Evolutionary conservation across 2,888 invertebrate genomes (phyloP).

Genomic region (Frankliniella fusca): DNA sequence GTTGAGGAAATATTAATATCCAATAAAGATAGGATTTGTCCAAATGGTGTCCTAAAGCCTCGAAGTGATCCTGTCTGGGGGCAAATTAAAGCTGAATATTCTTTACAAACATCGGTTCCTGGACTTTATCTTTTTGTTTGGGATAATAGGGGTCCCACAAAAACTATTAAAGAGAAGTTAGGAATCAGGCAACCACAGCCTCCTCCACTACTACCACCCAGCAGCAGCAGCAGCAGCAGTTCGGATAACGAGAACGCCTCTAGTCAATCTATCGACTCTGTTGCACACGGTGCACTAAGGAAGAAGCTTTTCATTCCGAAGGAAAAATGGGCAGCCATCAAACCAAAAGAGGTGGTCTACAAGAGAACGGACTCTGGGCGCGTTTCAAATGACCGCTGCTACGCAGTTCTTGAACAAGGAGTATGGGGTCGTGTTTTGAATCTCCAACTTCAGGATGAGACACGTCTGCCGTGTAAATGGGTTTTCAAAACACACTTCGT

Average conservation of each 20-base stretch:
- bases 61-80: background rate
- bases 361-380: background rate
- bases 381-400: background rate
- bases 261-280: background rate
- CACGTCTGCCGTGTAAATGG: background rate
- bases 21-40: too few relatives aligned
- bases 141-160: background rate
- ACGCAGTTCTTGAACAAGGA: background rate
- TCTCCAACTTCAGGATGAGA: background rate
- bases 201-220: background rate
- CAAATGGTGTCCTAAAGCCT: too few relatives aligned
- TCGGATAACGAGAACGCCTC: background rate
- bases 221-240: background rate
- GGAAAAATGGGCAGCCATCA: background rate
- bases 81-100: background rate
- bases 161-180: background rate
- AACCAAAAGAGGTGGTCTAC: background rate
- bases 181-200: background rate
- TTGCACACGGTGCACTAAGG: background rate
- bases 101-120: background rate
- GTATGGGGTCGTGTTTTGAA: background rate
- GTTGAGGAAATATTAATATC: too few relatives aligned
- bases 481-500: background rate
- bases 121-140: background rate
- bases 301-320: background rate